Evolutionary conservation across 2,113 vertebrate genomes (phyloP), one percentile per base, ranked within the genome.

Genomic region (Syrrhaptes paradoxus): DNA sequence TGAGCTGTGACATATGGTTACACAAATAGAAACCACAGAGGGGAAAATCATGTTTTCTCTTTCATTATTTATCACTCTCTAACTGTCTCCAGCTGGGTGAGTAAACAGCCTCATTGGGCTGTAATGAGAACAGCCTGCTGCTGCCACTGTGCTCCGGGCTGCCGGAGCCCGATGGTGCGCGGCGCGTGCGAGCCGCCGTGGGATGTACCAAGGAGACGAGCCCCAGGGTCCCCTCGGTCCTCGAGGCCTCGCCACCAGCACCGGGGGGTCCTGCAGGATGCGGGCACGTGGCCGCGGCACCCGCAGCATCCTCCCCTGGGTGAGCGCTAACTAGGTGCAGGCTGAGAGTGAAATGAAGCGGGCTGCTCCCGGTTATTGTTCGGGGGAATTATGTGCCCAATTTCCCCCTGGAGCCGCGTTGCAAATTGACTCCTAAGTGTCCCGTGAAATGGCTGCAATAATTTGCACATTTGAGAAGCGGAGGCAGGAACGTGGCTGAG

Each of bases 51-150:
- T 98, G 98, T 98, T 98, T 98, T 98, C 97, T 98, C 97, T 98
- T 98, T 98, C 97, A 98, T 98, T 98, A 98, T 98, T 98, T 98
- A 98, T 98, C 98, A 98, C 98, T 97, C 97, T 98, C 97, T 98
- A 98, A 98, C 98, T 98, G 94, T 95, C 97, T 98, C 98, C 98
- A 99, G 98, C 98, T 99, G 99, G 98, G 98, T 98, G 98, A 98
- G 98, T 99, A 99, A 99, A 99, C 98, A 99, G 98, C 98, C 99
- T 98, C 98, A 98, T 98, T 98, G 98, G 97, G 97, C 98, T 97
- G 98, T 99, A 99, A 99, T 98, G 97, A 98, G 98, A 98, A 98
- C 98, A 98, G 98, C 97, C 98, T 98, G 97, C 97, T 97, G 98
- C 98, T 97, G 98, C 98, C 97, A 94, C 97, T 98, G 96, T 97